These are phyloP conservation scores for Apostichopus californicus DNA, from an alignment of 35 echinoderm and acorn worm species.

Conservation along the genomic window DNA sequence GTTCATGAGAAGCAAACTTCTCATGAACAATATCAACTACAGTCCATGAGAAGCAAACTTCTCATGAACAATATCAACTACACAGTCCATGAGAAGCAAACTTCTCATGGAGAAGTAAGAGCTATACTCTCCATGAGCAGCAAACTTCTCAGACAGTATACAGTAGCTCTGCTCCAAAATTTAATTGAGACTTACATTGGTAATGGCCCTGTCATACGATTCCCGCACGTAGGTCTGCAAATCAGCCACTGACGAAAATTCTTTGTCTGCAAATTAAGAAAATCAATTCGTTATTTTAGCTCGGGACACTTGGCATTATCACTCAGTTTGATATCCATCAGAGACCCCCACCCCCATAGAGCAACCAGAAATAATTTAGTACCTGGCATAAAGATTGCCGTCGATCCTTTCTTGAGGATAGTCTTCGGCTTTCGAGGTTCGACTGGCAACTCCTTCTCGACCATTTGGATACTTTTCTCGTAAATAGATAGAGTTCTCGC, in stretches of 20 bases:
- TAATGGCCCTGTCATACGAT: neutral
- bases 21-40: too few species aligned
- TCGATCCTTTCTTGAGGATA: neutral
- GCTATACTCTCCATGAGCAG: too few species aligned
- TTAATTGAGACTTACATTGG: slow-evolving; percentile 9
- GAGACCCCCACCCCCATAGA: too few species aligned
- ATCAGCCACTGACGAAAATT: slow-evolving; percentile 19
- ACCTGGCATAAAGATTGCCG: neutral
- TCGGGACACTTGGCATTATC: too few species aligned
- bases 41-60: too few species aligned
- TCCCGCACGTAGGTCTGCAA: slow-evolving; percentile 5
- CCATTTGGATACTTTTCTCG: neutral
- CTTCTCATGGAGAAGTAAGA: too few species aligned
- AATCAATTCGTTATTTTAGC: neutral
- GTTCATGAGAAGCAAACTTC: too few species aligned
- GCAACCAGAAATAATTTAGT: neutral
- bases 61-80: too few species aligned
- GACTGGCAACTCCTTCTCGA: neutral
- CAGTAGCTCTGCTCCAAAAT: too few species aligned
- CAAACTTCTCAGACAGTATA: too few species aligned
- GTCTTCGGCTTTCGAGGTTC: neutral
- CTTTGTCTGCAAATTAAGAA: slow-evolving; percentile 32
- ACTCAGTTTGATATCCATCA: too few species aligned
- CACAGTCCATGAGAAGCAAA: too few species aligned
- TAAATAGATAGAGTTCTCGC: neutral